phyloP scores from a whole-genome alignment of 2,113 vertebrate genomes.

The Oreotrochilus melanogaster region DNA sequence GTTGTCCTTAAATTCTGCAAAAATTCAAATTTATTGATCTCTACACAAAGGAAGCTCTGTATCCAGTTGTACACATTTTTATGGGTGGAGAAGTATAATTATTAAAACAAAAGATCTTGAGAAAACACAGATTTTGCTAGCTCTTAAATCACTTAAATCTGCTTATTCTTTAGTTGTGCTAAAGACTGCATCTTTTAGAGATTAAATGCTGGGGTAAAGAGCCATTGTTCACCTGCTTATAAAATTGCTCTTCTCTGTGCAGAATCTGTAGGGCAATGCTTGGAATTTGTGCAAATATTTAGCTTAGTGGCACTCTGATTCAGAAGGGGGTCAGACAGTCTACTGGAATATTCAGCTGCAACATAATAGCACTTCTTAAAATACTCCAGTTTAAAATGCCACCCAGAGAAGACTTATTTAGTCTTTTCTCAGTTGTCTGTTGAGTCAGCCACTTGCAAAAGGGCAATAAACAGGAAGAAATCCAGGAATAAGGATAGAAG shows the following conservation, averaged over 20 bases:
- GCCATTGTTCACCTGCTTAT: not conserved
- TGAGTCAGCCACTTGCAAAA: conserved; percentile 44
- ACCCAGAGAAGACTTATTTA: conserved; percentile 1
- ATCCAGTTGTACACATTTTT: not conserved
- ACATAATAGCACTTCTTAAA: conserved; percentile 50
- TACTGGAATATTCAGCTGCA: conserved; percentile 25
- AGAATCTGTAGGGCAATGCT: not conserved
- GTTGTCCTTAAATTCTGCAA: not conserved
- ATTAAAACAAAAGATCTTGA: not conserved
- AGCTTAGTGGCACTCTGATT: not conserved
- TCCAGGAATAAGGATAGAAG: not conserved
- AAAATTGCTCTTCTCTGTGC: not conserved
- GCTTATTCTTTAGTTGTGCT: not conserved
- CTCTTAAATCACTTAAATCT: not conserved
- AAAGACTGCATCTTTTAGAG: not conserved
- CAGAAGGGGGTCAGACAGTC: conserved; percentile 27
- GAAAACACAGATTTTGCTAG: not conserved
- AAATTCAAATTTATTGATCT: not conserved
- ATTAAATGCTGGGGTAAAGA: not conserved
- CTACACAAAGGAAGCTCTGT: not conserved
- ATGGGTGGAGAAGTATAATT: not conserved
- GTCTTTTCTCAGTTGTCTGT: conserved; percentile 52
- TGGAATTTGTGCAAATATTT: conserved; percentile 31
- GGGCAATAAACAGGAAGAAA: conserved; percentile 27
- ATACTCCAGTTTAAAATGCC: conserved; percentile 44